These are phyloP conservation scores for Lineus longissimus DNA, from an alignment of 1,140 invertebrate genomes.

Conservation along the genomic window DNA sequence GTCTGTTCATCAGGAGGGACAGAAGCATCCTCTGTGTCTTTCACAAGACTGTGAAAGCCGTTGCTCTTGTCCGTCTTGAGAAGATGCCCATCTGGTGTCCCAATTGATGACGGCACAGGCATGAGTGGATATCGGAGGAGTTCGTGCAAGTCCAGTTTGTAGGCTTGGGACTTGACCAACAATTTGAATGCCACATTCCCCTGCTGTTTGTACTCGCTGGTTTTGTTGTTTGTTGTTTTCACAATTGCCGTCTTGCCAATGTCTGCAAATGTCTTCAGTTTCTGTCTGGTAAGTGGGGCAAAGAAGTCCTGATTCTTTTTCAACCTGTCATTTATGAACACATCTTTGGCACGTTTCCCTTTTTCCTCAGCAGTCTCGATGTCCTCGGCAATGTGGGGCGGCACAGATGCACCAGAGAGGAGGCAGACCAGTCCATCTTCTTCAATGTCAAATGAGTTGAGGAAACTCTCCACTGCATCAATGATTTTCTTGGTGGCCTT, in stretches of 20 bases:
- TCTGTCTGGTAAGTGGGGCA: constrained; percentile 21
- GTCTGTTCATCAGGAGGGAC: constrained; percentile 6
- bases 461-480: constrained; percentile 18
- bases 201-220: constrained; percentile 20
- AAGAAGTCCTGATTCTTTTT: constrained; percentile 21
- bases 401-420: neutral
- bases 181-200: constrained; percentile 21
- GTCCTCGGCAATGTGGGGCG: too few relatives aligned
- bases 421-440: constrained; percentile 4
- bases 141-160: constrained; percentile 7
- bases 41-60: constrained; percentile 12
- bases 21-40: constrained; percentile 9
- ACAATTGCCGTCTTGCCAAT: constrained; percentile 18
- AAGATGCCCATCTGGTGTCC: constrained; percentile 16
- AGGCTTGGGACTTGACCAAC: constrained; percentile 10
- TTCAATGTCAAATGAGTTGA: constrained; percentile 17
- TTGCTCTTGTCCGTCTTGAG: constrained; percentile 20
- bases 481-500: constrained; percentile 8
- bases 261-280: constrained; percentile 21
- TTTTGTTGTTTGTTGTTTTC: constrained; percentile 15
- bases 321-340: constrained; percentile 20
- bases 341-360: constrained; percentile 11
- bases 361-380: too few relatives aligned
- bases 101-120: constrained; percentile 7
- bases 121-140: constrained; percentile 9